Base-by-base conservation (phyloP, 2,888 invertebrate species). In the Stenichneumon culpator region DNA sequence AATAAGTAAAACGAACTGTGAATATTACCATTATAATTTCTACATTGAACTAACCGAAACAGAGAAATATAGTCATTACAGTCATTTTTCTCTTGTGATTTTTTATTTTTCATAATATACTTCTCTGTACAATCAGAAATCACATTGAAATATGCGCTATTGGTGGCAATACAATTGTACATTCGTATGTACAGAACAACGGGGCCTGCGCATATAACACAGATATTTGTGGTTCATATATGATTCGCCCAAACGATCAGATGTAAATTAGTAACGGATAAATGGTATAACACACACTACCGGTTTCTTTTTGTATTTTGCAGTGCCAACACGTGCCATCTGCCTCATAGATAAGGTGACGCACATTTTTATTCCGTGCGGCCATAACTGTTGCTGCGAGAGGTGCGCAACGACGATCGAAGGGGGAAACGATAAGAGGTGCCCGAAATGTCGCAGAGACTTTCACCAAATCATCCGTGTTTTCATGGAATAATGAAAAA, bases 341-440 rank as follows among this genome's bases (percentile, higher is more conserved):
- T 52, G 52, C 19, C 19, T 52, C n/a, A 19, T 14, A 3, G 19
- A 52, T n/a, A 7, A 5, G 5, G n/a, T n/a, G n/a, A 52, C 52
- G 52, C 52, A 52, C n/a, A 52, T 52, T 6, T 52, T 52, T n/a
- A 52, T 52, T n/a, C n/a, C 52, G 16, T 52, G 52, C 52, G 52
- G 52, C 6, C 52, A 52, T 19, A 7, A n/a, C 14, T 52, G 19
- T 19, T 52, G 52, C 52, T 52, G 52, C 52, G 52, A 52, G n/a
- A 52, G 52, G 52, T 52, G 19, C 6, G 7, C 52, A 52, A n/a
- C 16, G 4, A 52, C 19, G 7, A 7, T 52, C n/a, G 2, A 7
- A 7, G 7, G 19, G 7, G 52, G 19, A 52, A 19, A 2, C 1
- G 19, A 52, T 19, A 52, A 16, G n/a, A 52, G 5, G n/a, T 52